phyloP scores from a whole-genome alignment of 2,888 invertebrate genomes.

The Acleris literana region DNA sequence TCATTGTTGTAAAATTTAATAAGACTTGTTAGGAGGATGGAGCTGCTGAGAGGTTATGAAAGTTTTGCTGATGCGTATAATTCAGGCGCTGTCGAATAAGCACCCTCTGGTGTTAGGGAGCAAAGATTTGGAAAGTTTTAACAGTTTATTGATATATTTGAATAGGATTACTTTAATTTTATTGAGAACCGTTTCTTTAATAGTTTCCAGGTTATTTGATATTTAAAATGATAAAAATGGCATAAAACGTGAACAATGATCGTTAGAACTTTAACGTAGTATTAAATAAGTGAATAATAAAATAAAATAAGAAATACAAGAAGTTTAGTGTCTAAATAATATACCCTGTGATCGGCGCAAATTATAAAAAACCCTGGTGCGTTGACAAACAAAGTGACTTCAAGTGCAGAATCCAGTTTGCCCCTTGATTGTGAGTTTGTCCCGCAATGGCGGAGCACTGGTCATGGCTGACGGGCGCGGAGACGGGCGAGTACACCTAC shows the following conservation, averaged over 20 bases:
- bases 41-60: slow-evolving; percentile 50
- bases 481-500: slow-evolving; percentile 73
- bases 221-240: not conserved
- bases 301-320: too few species aligned
- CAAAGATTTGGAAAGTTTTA: slow-evolving; percentile 31
- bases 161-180: too few species aligned
- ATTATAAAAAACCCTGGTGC: not conserved
- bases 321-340: too few species aligned
- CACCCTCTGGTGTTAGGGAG: slow-evolving; percentile 4
- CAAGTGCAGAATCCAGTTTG: not conserved
- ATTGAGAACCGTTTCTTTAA: too few species aligned
- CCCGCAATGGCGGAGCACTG: slow-evolving; percentile 71
- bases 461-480: slow-evolving; percentile 74
- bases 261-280: slow-evolving; percentile 13
- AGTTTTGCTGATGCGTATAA: slow-evolving; percentile 46
- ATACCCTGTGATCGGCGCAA: too few species aligned
- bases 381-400: not conserved
- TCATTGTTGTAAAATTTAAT: slow-evolving; percentile 71
- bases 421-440: not conserved
- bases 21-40: slow-evolving; percentile 66
- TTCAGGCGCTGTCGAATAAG: slow-evolving; percentile 39
- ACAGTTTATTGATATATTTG: not conserved
- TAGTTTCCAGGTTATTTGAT: too few species aligned
- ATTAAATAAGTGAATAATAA: not conserved
- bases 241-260: slow-evolving; percentile 8